phyloP scores from a whole-genome alignment of 1,140 invertebrate species.

The Phthorimaea operculella region DNA sequence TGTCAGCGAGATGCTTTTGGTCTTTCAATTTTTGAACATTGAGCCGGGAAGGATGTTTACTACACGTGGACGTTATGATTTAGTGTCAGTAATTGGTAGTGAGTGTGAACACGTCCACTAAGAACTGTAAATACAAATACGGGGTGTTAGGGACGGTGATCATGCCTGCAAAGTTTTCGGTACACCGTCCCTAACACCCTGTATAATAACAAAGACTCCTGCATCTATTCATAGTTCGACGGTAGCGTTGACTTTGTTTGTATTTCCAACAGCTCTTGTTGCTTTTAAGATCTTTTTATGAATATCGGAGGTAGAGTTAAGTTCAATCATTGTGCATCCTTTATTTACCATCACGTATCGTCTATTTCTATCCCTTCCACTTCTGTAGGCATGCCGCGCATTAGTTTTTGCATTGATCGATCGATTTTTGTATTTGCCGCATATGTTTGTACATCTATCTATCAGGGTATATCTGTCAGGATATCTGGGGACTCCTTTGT shows the following conservation, averaged over 20 bases:
- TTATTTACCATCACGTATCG: background rate
- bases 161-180: too few relatives aligned
- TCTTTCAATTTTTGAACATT: constrained; percentile 46
- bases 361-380: background rate
- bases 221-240: constrained; percentile 45
- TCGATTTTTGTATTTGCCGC: constrained; percentile 25
- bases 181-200: too few relatives aligned
- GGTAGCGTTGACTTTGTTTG: constrained; percentile 31
- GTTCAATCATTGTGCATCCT: constrained; percentile 6
- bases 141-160: too few relatives aligned
- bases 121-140: constrained; percentile 57
- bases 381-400: background rate
- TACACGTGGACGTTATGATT: constrained; percentile 58
- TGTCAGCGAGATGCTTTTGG: constrained; percentile 58
- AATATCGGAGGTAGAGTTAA: constrained; percentile 12
- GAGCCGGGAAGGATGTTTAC: constrained; percentile 54
- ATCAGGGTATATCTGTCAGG: constrained; percentile 56
- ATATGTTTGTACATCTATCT: constrained; percentile 51
- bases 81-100: constrained; percentile 62
- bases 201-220: constrained; percentile 56
- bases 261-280: constrained; percentile 32
- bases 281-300: constrained; percentile 22
- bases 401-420: constrained; percentile 13
- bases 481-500: constrained; percentile 62
- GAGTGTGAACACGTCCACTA: constrained; percentile 61